Conservation (phyloP, 2,888 invertebrate genomes). For the Didymodactylos carnosus region DNA sequence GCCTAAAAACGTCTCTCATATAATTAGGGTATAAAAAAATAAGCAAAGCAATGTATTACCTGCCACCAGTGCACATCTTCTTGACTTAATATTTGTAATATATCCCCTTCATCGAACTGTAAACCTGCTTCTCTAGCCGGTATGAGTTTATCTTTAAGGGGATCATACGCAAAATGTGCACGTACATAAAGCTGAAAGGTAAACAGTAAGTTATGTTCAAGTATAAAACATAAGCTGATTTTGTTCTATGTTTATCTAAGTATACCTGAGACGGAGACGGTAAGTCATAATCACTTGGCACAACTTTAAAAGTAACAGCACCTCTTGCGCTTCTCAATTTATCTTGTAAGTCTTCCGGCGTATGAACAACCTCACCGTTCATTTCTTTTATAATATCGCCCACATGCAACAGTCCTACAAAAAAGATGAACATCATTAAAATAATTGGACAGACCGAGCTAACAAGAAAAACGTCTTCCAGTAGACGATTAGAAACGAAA, state of each 20-base stretch:
- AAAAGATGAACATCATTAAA: no score
- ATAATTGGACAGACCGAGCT: no score
- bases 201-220: no score
- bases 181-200: constrained; percentile 17
- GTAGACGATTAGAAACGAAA: no score
- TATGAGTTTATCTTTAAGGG: constrained; percentile 29
- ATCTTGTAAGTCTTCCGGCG: constrained; percentile 69
- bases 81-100: constrained; percentile 33
- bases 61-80: constrained; percentile 44
- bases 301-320: constrained; percentile 29
- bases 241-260: no score
- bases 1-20: no score
- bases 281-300: constrained; percentile 23
- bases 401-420: constrained; percentile 25
- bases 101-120: constrained; percentile 28
- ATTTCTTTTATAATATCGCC: constrained; percentile 33
- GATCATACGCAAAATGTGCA: constrained; percentile 30
- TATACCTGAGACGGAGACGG: constrained; percentile 22
- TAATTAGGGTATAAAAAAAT: no score
- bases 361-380: constrained; percentile 33
- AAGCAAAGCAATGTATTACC: no score
- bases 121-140: constrained; percentile 32
- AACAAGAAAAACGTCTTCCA: no score
- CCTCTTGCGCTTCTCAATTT: constrained; percentile 53
- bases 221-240: no score